phyloP scores from a whole-genome alignment of 2,113 vertebrate genomes.

The Amblyornis subalaris region DNA sequence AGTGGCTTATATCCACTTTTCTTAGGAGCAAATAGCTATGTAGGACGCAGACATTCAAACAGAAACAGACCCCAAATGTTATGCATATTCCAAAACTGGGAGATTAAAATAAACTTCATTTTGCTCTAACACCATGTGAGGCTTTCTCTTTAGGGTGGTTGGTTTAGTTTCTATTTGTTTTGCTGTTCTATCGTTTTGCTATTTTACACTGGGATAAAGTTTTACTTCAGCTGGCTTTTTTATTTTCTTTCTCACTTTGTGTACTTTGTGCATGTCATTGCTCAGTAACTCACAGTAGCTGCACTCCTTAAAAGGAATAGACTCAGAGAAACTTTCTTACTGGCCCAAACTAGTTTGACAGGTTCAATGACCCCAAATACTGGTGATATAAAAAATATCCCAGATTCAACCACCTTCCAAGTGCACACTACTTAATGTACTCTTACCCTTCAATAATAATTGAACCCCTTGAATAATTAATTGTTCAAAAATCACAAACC shows the following conservation, averaged over 20 bases:
- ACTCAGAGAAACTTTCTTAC: not conserved
- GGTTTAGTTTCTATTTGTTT: constrained; percentile 15
- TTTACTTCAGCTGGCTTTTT: constrained; percentile 9
- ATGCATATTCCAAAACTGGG: not conserved
- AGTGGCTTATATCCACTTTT: not conserved
- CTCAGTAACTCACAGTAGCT: not conserved
- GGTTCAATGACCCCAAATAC: constrained; percentile 18
- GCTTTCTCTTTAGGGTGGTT: not conserved
- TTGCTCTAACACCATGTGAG: not conserved
- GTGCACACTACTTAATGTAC: not conserved
- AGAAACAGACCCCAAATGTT: not conserved
- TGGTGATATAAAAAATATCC: not conserved
- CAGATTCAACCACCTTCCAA: not conserved
- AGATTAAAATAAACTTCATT: not conserved
- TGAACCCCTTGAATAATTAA: not conserved
- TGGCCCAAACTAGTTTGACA: constrained; percentile 13
- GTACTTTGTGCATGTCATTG: not conserved
- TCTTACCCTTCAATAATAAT: not conserved
- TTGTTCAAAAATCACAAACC: not conserved
- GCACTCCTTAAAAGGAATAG: constrained; percentile 15
- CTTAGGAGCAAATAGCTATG: not conserved
- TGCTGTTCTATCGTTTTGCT: constrained; percentile 19
- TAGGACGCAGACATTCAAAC: not conserved
- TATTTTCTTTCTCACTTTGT: constrained; percentile 30
- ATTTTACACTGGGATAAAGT: not conserved